These are phyloP conservation scores for Numenius arquata DNA, from an alignment of 2,113 vertebrate genomes.

Conservation along the genomic window DNA sequence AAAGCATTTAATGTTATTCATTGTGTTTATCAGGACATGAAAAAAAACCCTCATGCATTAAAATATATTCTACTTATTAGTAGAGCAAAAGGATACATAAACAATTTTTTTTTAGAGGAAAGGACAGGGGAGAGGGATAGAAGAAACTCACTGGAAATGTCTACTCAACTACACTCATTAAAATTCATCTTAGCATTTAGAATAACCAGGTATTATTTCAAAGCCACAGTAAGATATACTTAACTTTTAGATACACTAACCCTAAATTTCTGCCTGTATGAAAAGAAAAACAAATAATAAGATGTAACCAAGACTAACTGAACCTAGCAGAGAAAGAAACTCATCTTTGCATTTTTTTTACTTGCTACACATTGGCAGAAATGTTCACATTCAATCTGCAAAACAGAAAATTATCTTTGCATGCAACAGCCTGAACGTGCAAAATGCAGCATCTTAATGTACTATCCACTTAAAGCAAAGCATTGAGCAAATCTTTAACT, in stretches of 20 bases:
- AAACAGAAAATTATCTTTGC: conserved; percentile 55
- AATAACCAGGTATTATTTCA: not conserved
- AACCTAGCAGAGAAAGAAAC: not conserved
- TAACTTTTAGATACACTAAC: not conserved
- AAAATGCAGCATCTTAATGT: conserved; percentile 23
- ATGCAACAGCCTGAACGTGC: conserved; percentile 66
- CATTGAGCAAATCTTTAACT: not conserved
- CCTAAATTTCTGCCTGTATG: not conserved
- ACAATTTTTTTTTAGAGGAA: not conserved
- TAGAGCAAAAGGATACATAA: conserved; percentile 22
- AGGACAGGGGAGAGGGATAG: conserved; percentile 27
- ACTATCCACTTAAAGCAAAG: conserved; percentile 18
- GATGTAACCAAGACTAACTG: not conserved
- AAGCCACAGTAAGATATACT: not conserved
- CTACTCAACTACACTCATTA: not conserved
- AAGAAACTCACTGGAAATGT: not conserved
- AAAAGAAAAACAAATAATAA: not conserved
- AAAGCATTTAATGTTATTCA: conserved; percentile 90
- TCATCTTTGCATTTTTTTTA: not conserved
- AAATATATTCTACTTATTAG: conserved; percentile 29
- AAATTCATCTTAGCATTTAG: not conserved
- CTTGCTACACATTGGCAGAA: not conserved
- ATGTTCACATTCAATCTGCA: not conserved
- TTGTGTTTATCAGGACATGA: conserved; percentile 66
- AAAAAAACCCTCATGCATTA: conserved; percentile 46